Evolutionary conservation across 2,113 vertebrate species (phyloP), one percentile per base, ranked within the genome.

Genomic region (Panthera tigris): DNA sequence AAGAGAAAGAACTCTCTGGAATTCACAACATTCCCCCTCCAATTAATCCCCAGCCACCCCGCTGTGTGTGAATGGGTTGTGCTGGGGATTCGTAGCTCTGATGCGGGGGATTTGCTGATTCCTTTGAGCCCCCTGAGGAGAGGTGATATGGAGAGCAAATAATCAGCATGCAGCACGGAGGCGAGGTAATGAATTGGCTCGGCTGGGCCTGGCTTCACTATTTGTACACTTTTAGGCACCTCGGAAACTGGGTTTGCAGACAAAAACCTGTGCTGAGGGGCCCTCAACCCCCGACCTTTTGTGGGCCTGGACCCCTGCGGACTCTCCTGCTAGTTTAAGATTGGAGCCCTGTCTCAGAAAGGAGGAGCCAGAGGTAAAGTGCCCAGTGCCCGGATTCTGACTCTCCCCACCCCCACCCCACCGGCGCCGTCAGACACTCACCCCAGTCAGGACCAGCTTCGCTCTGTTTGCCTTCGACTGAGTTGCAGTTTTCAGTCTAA

Each of bases 1-100:
- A 48, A 90, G 82, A 97, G 98, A 97, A 94, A 95, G 98, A 96
- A 97, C 94, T 33, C 86, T 97, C 97, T 98, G 98, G 98, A 98
- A 99, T 99, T 98, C 98, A 93, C 98, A 97, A 97, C 99, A 98
- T 98, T 98, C 98, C 98, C 98, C 73, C 97, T 92, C 97, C 83
- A 97, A 97, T 98, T 98, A 98, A 98, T 98, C 97, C 98, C 94
- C 61, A 18, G 98, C 95, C 89, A 33, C 82, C 98, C 99, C 13
- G 98, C 99, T 97, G 98, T 0, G 98, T 85, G 96, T 97, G 96
- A 97, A 94, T 95, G 98, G 95, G 89, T 36, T 18, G 95, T 57
- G 94, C 97, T 94, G 82, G 97, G 98, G 98, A 96, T 97, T 97
- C 41, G 52, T 82, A 10, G 97, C 98, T 98, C 95, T 97, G 97